These are phyloP conservation scores for Pipistrellus pygmaeus DNA, from an alignment of 2,797 vertebrate genomes.

Conservation along the genomic window DNA sequence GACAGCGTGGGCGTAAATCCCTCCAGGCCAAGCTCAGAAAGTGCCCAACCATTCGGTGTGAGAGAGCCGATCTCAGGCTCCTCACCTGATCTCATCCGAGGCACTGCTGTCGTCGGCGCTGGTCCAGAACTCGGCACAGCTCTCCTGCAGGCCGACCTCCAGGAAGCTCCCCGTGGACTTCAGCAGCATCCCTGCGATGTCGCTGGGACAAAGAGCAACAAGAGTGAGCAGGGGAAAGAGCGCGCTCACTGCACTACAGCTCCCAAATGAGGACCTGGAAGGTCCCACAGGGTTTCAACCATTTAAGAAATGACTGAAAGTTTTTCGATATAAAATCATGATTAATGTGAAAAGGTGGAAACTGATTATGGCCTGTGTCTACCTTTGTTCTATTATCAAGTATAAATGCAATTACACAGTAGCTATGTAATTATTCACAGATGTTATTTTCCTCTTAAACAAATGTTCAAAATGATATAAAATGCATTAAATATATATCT, in stretches of 20 bases:
- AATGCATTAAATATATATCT: not conserved
- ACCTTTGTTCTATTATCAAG: not conserved
- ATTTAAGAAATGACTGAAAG: not conserved
- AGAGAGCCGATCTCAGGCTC: fast-evolving
- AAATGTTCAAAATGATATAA: not conserved
- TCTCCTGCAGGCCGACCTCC: slow-evolving; percentile 94
- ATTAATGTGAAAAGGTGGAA: not conserved
- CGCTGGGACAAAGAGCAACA: slow-evolving; percentile 86
- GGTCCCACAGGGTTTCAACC: fast-evolving
- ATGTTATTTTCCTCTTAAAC: not conserved
- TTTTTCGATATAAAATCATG: not conserved
- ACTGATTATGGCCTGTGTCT: not conserved
- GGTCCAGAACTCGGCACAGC: slow-evolving; percentile 96
- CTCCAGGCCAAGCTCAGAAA: not conserved
- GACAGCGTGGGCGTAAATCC: not conserved
- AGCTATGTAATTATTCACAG: not conserved
- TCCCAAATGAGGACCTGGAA: not conserved
- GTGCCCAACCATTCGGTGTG: not conserved
- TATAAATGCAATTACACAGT: no score
- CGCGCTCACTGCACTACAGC: not conserved
- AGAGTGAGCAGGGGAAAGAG: slow-evolving; percentile 63
- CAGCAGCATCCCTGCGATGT: slow-evolving; percentile 98
- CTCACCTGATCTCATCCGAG: slow-evolving; percentile 96
- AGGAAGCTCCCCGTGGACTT: slow-evolving; percentile 98
- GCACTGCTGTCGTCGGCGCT: slow-evolving; percentile 95